Conservation (phyloP, 2,113 vertebrate species). For the Seriola rivoliana region DNA sequence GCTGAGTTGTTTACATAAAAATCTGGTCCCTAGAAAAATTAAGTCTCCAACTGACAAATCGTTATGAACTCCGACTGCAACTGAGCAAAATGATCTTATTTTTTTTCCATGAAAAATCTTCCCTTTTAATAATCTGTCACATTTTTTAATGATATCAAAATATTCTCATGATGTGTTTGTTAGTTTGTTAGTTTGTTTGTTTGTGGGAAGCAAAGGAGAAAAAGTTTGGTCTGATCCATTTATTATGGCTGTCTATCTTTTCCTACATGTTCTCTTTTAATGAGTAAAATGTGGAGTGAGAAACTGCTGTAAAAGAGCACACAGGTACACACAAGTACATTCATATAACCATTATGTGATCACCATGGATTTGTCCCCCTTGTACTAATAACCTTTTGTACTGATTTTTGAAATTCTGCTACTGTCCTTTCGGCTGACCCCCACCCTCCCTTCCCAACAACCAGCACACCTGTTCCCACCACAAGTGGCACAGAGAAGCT, state of each 20-base stretch:
- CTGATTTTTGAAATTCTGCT: slow-evolving; percentile 25
- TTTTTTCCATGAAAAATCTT: neutral
- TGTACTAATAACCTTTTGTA: slow-evolving; percentile 17
- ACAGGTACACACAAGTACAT: no score
- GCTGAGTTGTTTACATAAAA: slow-evolving; percentile 1
- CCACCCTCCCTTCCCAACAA: slow-evolving; percentile 6
- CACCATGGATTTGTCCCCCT: neutral
- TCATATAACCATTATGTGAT: slow-evolving; percentile 6
- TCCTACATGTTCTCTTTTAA: slow-evolving; percentile 11
- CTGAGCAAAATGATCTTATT: neutral
- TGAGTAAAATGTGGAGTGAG: neutral
- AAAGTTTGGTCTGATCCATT: neutral
- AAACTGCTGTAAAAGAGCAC: neutral
- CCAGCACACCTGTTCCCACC: slow-evolving; percentile 69
- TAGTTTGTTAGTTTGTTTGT: neutral
- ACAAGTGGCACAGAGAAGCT: slow-evolving; percentile 63
- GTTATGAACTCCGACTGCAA: neutral
- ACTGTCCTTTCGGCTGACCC: slow-evolving; percentile 50
- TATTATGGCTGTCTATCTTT: neutral
- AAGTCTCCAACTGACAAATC: slow-evolving; percentile 5
- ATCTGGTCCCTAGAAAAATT: slow-evolving; percentile 9
- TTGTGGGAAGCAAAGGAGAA: neutral
- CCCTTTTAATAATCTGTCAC: neutral
- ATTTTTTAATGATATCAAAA: slow-evolving; percentile 11
- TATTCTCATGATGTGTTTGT: neutral